Evolutionary conservation across 2,888 invertebrate species (phyloP).

Genomic region (Rosalia funebris): DNA sequence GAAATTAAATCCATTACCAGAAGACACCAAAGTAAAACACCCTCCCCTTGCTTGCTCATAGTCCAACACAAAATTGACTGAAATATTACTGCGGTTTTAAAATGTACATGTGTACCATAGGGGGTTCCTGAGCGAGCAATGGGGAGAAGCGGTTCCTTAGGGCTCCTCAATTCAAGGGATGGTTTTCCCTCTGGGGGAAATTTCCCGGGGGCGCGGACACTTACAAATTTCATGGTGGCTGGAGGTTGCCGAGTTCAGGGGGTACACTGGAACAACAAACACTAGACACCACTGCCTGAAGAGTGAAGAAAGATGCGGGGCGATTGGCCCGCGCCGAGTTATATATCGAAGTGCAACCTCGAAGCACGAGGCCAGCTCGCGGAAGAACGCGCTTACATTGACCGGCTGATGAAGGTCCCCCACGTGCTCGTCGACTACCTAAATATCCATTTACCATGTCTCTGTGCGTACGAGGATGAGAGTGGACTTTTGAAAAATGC

Average conservation of each 20-base stretch:
- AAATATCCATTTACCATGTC: slow-evolving; percentile 49
- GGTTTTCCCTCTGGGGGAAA: neutral
- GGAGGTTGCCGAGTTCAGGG: slow-evolving; percentile 25
- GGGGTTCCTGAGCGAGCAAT: no score
- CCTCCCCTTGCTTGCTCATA: neutral
- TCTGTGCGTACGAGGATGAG: slow-evolving; percentile 25
- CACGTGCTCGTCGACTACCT: slow-evolving; percentile 50
- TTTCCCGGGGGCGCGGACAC: slow-evolving; percentile 31
- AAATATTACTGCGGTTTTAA: no score
- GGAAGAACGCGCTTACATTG: slow-evolving; percentile 60
- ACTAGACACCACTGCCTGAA: slow-evolving; percentile 31
- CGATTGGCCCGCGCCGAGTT: slow-evolving; percentile 48
- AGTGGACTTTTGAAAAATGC: neutral
- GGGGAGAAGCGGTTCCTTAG: neutral
- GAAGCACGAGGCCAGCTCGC: slow-evolving; percentile 58
- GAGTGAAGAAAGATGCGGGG: slow-evolving; percentile 46
- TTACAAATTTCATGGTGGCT: slow-evolving; percentile 49
- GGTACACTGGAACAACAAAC: slow-evolving; percentile 31
- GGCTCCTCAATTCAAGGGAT: neutral
- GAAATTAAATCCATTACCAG: slow-evolving; percentile 1
- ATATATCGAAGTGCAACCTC: slow-evolving; percentile 61
- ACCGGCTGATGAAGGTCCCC: slow-evolving; percentile 58
- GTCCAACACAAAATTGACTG: no score
- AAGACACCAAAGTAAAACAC: neutral
- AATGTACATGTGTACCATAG: no score